Percentiles rank a stretch among this genome's conserved stretches.
These are phyloP conservation scores for Charaxes varanes DNA, from an alignment of 1,140 invertebrate genomes.

Conservation along the genomic window DNA sequence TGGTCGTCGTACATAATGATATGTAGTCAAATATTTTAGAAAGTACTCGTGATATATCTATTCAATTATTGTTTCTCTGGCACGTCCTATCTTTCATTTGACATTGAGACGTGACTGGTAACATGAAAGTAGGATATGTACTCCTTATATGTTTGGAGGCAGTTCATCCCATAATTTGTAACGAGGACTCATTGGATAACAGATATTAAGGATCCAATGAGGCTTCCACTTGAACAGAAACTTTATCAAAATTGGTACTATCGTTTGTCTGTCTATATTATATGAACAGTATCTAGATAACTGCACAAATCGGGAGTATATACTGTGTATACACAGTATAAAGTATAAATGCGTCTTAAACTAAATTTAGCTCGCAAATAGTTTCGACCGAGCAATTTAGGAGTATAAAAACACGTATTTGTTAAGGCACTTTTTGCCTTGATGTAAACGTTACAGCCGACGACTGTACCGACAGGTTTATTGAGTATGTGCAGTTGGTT, in stretches of 20 bases:
- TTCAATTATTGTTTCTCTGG: constrained; percentile 32
- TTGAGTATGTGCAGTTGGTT: constrained; percentile 24
- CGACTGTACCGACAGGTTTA: constrained; percentile 27
- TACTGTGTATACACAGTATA: too few species aligned
- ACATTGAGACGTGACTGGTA: constrained; percentile 62
- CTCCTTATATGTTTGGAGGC: constrained; percentile 20
- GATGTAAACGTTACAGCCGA: constrained; percentile 22
- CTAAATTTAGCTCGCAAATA: too few species aligned
- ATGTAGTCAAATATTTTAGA: constrained; percentile 19
- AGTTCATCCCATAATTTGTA: constrained; percentile 14
- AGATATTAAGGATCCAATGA: too few species aligned
- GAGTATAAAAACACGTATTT: constrained; percentile 8
- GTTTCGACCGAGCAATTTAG: constrained; percentile 1
- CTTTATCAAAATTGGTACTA: too few species aligned
- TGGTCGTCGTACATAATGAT: constrained; percentile 15
- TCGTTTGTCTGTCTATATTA: too few species aligned
- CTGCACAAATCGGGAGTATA: too few species aligned
- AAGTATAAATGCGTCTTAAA: too few species aligned
- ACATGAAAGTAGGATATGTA: constrained; percentile 45
- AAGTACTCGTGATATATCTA: constrained; percentile 23
- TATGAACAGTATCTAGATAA: too few species aligned
- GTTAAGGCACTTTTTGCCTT: constrained; percentile 16
- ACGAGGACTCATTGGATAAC: too few species aligned
- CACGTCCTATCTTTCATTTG: constrained; percentile 64
- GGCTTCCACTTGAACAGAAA: too few species aligned